Base-by-base conservation (phyloP, 53 echinoderm and acorn worm species). In the Arbacia lixula region DNA sequence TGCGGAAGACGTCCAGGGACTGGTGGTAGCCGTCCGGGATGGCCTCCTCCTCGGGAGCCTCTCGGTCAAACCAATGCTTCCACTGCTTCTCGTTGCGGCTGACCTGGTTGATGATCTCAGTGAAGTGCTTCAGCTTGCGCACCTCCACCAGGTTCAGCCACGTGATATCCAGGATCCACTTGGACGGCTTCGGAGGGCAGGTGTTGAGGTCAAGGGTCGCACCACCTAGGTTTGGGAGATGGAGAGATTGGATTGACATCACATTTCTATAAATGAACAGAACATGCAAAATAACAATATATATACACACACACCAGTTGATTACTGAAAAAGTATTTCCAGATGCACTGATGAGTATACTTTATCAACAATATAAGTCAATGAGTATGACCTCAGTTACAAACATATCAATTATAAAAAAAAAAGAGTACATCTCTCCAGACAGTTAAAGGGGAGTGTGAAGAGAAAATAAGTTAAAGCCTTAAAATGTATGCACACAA, bases 61-160 rank as follows among this genome's bases (percentile, higher is more conserved):
- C 99, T 67, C 90, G 90, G 85, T 99, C 99, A 87, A 99, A 99
- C 99, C 99, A 95, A 57, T 95, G 94, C 85, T 92, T 95, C 99
- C 99, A 99, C 43, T 94, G 92, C 88, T 99, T 95, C 88, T 94
- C 94, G 71, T 99, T 95, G 28, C 94, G 91, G 33, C 83, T 84
- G 60, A 95, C 68, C 94, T 99, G 99, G 66, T 99, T 94, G 12
- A 94, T 84, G 42, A 99, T 71, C 53, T 99, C 99, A 19, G 88
- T 82, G 87, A 99, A 99, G 84, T 98, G 90, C 37, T 94, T 99
- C 20, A 94, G 88, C 72, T 99, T 99, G 84, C 90, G 83, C 12
- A 94, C 88, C 83, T 99, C 99, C 63, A 99, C 99, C 78, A 99
- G 72, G 87, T 99, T 99, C 34, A 99, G 91, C 99, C 99, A 99